Percentiles rank a stretch among this genome's conserved stretches.
Evolutionary conservation across 2,888 invertebrate genomes (phyloP).

Genomic region (Stenodema calcarata): DNA sequence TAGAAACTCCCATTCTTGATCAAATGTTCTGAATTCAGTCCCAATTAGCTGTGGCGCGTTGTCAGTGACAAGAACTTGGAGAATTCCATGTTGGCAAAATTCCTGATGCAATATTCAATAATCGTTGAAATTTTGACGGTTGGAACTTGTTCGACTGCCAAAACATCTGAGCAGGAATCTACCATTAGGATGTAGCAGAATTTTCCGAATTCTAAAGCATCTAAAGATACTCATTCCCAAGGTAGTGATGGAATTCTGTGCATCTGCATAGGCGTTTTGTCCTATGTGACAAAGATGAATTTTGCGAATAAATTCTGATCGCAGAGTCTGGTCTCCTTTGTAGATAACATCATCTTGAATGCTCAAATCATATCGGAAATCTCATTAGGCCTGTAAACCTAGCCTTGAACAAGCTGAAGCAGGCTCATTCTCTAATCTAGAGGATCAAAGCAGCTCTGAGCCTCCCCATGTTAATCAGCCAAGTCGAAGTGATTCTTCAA

Average conservation of each 20-base stretch:
- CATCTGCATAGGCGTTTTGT: slow-evolving; percentile 18
- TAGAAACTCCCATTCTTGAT: slow-evolving; percentile 55
- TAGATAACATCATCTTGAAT: slow-evolving; percentile 3
- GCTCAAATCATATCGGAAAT: neutral
- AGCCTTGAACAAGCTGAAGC: too few relatives aligned
- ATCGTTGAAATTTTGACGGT: neutral
- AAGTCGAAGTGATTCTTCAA: too few relatives aligned
- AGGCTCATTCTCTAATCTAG: too few relatives aligned
- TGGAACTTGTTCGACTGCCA: slow-evolving; percentile 14
- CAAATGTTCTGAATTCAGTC: slow-evolving; percentile 39
- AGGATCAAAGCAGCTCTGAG: too few relatives aligned
- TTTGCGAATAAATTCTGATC: neutral
- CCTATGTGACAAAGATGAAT: slow-evolving; percentile 22
- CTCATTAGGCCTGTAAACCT: neutral
- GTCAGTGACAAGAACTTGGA: neutral
- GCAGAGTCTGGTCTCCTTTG: neutral
- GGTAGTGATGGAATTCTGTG: slow-evolving; percentile 4
- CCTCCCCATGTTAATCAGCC: too few relatives aligned
- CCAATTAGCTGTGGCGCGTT: slow-evolving; percentile 33
- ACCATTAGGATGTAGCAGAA: slow-evolving; percentile 11
- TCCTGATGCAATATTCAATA: slow-evolving; percentile 7
- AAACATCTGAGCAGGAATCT: slow-evolving; percentile 43
- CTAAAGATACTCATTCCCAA: slow-evolving; percentile 24
- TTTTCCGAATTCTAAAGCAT: neutral
- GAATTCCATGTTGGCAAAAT: slow-evolving; percentile 38